phyloP scores from a whole-genome alignment of 2,113 vertebrate genomes.

The Aramus guarauna region DNA sequence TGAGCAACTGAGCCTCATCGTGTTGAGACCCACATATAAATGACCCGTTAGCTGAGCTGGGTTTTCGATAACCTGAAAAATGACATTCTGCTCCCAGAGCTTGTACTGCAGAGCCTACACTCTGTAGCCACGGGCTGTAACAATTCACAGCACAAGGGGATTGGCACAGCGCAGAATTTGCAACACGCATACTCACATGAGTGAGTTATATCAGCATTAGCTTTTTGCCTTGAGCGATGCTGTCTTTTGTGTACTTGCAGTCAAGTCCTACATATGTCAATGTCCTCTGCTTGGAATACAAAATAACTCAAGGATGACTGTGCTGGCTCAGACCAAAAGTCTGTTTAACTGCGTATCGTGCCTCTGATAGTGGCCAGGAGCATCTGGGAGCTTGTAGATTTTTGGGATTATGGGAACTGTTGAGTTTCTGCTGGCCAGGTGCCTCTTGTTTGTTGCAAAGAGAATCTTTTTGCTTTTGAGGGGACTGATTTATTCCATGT shows the following conservation, averaged over 20 bases:
- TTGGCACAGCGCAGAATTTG: not conserved
- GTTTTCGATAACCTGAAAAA: not conserved
- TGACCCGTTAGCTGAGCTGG: not conserved
- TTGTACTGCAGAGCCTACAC: not conserved
- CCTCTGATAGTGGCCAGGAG: not conserved
- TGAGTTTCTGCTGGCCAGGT: not conserved
- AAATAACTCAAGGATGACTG: not conserved
- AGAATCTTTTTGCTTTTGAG: not conserved
- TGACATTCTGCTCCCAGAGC: not conserved
- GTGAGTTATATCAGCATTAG: not conserved
- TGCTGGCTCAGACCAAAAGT: not conserved
- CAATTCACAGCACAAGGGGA: not conserved
- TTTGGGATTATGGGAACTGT: not conserved
- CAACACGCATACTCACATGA: fast-evolving
- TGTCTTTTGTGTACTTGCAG: not conserved
- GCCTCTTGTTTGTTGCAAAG: not conserved
- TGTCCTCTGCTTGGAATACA: not conserved
- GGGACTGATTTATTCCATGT: not conserved
- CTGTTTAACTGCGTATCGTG: not conserved
- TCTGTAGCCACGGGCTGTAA: not conserved
- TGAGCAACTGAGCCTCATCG: not conserved
- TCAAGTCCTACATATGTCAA: not conserved
- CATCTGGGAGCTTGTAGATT: not conserved
- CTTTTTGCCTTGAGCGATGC: not conserved
- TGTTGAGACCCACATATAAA: not conserved